These are phyloP conservation scores for Tupaia tana DNA, from an alignment of 2,113 vertebrate species.

Conservation along the genomic window DNA sequence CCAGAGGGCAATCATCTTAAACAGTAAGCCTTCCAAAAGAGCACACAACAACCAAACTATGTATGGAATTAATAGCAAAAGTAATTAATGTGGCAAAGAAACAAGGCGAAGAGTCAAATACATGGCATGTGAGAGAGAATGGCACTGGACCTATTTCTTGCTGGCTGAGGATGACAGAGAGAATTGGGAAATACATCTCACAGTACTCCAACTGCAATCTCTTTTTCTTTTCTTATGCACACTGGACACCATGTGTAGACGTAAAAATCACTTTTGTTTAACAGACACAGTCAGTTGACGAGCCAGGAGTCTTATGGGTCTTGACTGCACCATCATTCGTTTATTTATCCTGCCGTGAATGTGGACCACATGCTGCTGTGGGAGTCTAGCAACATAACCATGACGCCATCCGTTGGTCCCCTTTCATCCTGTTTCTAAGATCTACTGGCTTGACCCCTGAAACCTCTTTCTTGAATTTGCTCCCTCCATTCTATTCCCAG, in stretches of 20 bases:
- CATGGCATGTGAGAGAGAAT: background rate
- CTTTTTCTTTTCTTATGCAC: background rate
- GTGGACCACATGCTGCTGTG: background rate
- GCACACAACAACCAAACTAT: background rate
- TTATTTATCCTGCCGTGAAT: background rate
- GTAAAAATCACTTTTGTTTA: background rate
- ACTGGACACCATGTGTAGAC: background rate
- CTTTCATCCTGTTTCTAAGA: background rate
- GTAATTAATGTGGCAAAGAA: background rate
- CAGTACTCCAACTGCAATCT: background rate
- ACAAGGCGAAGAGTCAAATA: background rate
- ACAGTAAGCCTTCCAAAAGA: background rate
- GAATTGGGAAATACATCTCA: background rate
- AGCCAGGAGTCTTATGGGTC: background rate
- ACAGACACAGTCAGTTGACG: accelerated
- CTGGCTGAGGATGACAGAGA: background rate
- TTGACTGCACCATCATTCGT: background rate
- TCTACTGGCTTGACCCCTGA: background rate
- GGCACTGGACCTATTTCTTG: background rate
- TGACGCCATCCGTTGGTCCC: background rate
- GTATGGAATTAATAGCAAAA: background rate
- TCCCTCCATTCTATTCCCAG: background rate
- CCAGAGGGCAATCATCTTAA: conserved; percentile 82
- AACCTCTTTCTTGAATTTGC: background rate
- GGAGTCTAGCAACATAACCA: no score